Conservation (phyloP, 2,113 vertebrate species). For the Macquaria ambigua region DNA sequence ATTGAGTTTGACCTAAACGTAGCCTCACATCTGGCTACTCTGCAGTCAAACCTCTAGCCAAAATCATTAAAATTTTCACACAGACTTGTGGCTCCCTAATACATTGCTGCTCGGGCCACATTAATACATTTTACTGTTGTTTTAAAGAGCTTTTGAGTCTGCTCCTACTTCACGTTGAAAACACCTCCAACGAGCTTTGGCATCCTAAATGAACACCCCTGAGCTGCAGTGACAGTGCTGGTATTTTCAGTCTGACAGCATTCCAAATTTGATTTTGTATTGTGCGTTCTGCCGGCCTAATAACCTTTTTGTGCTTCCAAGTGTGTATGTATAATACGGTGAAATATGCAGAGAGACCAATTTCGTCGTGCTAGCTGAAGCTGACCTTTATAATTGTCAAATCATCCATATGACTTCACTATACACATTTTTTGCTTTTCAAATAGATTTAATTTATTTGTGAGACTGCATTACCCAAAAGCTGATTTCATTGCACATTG, state of each 20-base stretch:
- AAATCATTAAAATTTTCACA: background rate
- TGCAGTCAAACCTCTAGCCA: background rate
- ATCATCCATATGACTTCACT: background rate
- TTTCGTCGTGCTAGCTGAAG: background rate
- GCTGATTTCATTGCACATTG: background rate
- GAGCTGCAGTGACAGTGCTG: background rate
- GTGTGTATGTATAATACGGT: background rate
- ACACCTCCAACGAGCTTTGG: background rate
- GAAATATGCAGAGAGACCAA: background rate
- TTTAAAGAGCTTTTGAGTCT: background rate
- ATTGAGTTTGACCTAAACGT: background rate
- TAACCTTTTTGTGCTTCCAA: background rate
- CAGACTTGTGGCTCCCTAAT: background rate
- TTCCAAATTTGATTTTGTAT: background rate
- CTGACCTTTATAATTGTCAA: background rate
- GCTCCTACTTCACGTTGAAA: background rate
- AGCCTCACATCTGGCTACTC: background rate
- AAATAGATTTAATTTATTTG: background rate
- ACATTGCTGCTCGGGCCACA: background rate
- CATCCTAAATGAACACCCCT: background rate
- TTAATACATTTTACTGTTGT: background rate
- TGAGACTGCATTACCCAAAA: background rate
- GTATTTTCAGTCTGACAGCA: background rate
- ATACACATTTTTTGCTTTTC: background rate
- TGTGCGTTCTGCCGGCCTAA: background rate